Evolutionary conservation across 2,888 invertebrate genomes (phyloP).

Genomic region (Hirtodrosophila confusa): DNA sequence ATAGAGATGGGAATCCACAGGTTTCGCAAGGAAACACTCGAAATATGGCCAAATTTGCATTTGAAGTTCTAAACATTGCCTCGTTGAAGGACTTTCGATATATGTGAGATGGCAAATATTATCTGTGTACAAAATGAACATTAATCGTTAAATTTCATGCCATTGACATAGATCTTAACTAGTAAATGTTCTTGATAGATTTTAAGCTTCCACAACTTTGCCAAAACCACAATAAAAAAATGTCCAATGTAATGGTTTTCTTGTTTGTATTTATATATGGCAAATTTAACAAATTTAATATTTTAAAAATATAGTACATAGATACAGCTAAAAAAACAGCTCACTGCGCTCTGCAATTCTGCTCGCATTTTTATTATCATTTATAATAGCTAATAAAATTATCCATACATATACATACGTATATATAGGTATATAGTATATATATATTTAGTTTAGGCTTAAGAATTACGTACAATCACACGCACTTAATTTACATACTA

Average conservation of each 20-base stretch:
- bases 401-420: slow-evolving; percentile 39
- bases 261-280: slow-evolving; percentile 76
- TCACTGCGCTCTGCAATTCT: slow-evolving; percentile 32
- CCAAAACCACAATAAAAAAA: too few relatives aligned
- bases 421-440: slow-evolving; percentile 30
- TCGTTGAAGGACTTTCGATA: too few relatives aligned
- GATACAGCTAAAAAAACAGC: slow-evolving; percentile 64
- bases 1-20: too few relatives aligned
- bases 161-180: too few relatives aligned
- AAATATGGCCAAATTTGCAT: too few relatives aligned
- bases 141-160: too few relatives aligned
- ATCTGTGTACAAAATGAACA: too few relatives aligned
- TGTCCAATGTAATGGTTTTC: slow-evolving; percentile 16
- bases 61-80: too few relatives aligned
- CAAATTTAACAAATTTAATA: slow-evolving; percentile 76
- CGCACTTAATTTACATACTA: slow-evolving; percentile 69
- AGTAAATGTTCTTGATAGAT: too few relatives aligned
- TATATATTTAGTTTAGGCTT: slow-evolving; percentile 55
- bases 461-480: slow-evolving; percentile 73
- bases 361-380: slow-evolving; percentile 45
- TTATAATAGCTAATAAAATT: slow-evolving; percentile 52
- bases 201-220: too few relatives aligned
- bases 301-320: slow-evolving; percentile 69
- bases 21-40: too few relatives aligned
- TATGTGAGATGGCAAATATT: too few relatives aligned